These are phyloP conservation scores for Oxygymnocypris stewartii DNA, from an alignment of 2,113 vertebrate species.

Conservation along the genomic window DNA sequence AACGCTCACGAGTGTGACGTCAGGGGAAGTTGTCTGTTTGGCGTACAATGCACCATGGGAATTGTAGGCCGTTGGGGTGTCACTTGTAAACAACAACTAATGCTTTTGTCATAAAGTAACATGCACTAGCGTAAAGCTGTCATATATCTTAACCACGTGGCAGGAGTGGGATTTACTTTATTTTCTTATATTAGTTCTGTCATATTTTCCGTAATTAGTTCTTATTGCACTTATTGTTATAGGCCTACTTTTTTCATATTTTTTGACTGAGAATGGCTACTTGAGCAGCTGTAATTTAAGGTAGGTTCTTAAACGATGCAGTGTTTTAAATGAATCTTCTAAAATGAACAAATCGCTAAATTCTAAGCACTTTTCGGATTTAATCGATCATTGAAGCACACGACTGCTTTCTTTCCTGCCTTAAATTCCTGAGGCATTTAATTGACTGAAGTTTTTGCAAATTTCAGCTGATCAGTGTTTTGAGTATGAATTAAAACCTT, in stretches of 20 bases:
- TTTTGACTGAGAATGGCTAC: not conserved
- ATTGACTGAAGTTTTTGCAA: not conserved
- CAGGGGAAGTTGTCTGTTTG: not conserved
- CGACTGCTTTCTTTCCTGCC: no score
- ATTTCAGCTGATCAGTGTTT: not conserved
- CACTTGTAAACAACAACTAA: not conserved
- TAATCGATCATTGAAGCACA: no score
- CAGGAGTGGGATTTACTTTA: not conserved
- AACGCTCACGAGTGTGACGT: not conserved
- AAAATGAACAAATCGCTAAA: not conserved
- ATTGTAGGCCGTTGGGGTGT: constrained; percentile 53
- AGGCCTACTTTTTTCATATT: no score
- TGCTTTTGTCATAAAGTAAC: not conserved
- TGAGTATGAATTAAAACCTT: not conserved
- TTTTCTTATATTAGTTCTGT: not conserved
- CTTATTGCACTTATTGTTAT: not conserved
- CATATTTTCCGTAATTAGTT: not conserved
- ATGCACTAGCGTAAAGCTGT: not conserved
- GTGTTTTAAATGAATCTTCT: not conserved
- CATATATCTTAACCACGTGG: not conserved
- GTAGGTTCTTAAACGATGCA: not conserved
- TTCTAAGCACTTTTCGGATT: not conserved
- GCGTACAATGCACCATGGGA: constrained; percentile 63
- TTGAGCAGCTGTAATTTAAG: not conserved
- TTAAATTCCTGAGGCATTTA: no score